Percentiles rank a stretch among this genome's conserved stretches.
Conservation (phyloP, 2,888 invertebrate genomes). For the Tenodera sinensis region DNA sequence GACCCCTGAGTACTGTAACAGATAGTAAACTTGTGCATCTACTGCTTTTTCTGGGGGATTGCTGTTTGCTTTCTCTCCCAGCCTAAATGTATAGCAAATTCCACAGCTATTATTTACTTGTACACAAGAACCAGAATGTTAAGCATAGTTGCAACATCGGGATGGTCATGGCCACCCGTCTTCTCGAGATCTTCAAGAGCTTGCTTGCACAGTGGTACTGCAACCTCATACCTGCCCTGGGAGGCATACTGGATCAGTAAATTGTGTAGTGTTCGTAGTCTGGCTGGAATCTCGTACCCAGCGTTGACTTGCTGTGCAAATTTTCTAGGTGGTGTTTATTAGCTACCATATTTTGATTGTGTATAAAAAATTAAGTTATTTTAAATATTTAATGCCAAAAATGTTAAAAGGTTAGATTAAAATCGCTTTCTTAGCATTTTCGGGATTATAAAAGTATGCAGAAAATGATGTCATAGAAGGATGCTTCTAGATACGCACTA, state of each 20-base stretch:
- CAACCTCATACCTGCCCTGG: constrained; percentile 96
- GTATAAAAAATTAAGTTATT: too few species aligned
- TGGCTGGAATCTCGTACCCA: constrained; percentile 98
- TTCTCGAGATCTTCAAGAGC: constrained; percentile 98
- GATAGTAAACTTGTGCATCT: too few species aligned
- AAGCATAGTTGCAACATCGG: constrained; percentile 98
- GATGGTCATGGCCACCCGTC: constrained; percentile 98
- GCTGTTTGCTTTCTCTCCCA: too few species aligned
- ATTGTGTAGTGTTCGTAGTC: constrained; percentile 96
- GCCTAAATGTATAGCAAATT: not conserved
- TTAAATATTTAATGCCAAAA: too few species aligned
- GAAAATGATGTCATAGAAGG: too few species aligned
- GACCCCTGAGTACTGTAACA: too few species aligned
- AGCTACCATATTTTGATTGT: too few species aligned
- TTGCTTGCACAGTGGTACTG: constrained; percentile 98
- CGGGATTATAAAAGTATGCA: too few species aligned
- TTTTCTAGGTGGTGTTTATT: constrained; percentile 85
- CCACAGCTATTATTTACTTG: constrained; percentile 47
- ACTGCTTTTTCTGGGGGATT: too few species aligned
- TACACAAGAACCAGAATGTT: constrained; percentile 97
- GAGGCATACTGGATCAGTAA: constrained; percentile 99
- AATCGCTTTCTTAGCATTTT: too few species aligned
- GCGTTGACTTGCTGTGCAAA: constrained; percentile 96
- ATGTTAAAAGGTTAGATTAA: too few species aligned
- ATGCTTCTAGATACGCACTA: too few species aligned